Base-by-base conservation (phyloP, 2,888 invertebrate species). In the Adelphocoris suturalis region DNA sequence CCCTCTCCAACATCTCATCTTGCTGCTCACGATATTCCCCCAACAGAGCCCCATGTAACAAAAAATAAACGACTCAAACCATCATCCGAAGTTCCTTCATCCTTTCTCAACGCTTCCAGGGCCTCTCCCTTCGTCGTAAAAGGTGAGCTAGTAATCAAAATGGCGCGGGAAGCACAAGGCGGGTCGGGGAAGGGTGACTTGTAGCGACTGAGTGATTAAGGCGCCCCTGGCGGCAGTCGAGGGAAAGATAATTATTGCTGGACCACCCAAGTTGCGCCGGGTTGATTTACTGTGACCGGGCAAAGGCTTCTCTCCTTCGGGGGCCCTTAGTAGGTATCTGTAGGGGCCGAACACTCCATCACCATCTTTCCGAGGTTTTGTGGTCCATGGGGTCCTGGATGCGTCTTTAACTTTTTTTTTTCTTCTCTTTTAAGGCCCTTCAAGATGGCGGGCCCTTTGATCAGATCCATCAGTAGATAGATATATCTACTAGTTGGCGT, bases 121-220 rank as follows among this genome's bases (percentile, higher is more conserved):
- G 19, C 68, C 23, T 68, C 68, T 5, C 68, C 9, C 52, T 16
- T n/a, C 37, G 57, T 85, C 85, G 61, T 85, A 85, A 85, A 85
- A 85, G 85, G 85, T 85, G 85, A 85, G 85, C 85, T 85, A 85
- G 61, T 85, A 85, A 85, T 85, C 85, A 85, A 82, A 85, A 61
- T 85, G 61, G 85, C 85, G 85, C 28, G 85, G 85, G 61, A 57
- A 61, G 85, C 28, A n/a, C 14, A 19, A 19, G 23, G 19, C 11
- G 28, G 76, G 16, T 14, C 16, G 80, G 19, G 46, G 48, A 28
- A 80, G 37, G 80, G 37, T n/a, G 46, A 19, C n/a, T 80, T 7
- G 23, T 19, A 68, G 68, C 23, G 68, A 68, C 80, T 48, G 80
- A 55, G 61, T 85, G 85, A 85, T 85, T 85, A 68, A 85, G 48